Percentiles rank a stretch among this genome's conserved stretches.
Evolutionary conservation across 2,888 invertebrate species (phyloP).

Genomic region (Trachelus troglodyta): DNA sequence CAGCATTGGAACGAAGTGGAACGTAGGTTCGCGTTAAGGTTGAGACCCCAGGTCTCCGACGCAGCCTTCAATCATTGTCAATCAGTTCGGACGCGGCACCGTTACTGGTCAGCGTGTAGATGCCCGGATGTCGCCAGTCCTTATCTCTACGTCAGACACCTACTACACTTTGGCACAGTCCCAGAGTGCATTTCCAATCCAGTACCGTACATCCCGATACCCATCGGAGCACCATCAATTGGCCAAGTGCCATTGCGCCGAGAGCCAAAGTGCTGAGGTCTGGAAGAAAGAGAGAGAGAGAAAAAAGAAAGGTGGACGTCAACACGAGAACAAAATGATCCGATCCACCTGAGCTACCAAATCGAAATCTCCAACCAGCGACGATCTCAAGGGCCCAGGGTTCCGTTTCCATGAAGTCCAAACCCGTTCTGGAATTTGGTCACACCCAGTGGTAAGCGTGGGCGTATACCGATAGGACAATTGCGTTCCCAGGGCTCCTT

Average conservation of each 20-base stretch:
- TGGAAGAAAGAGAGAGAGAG: no score
- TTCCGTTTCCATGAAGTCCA: background rate
- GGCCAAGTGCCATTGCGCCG: background rate
- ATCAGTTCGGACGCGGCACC: conserved; percentile 54
- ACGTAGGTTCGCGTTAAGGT: conserved; percentile 32
- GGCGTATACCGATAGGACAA: conserved; percentile 3
- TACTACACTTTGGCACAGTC: background rate
- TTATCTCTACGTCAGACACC: background rate
- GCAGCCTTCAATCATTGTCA: conserved; percentile 54
- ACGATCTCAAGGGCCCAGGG: background rate
- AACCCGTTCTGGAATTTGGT: conserved; percentile 8
- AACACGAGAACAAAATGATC: background rate
- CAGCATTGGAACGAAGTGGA: conserved; percentile 18
- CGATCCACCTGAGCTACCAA: background rate
- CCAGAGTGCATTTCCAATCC: background rate
- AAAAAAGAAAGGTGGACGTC: background rate
- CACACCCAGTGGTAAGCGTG: background rate
- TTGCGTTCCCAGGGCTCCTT: background rate
- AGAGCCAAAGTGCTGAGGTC: background rate
- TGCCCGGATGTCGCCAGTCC: background rate
- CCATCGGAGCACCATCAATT: background rate
- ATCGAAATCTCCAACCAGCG: background rate
- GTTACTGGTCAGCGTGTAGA: conserved; percentile 35
- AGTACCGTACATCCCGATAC: background rate
- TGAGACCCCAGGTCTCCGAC: conserved; percentile 24